phyloP scores from a whole-genome alignment of 2,888 invertebrate species.

The Xylota segnis region DNA sequence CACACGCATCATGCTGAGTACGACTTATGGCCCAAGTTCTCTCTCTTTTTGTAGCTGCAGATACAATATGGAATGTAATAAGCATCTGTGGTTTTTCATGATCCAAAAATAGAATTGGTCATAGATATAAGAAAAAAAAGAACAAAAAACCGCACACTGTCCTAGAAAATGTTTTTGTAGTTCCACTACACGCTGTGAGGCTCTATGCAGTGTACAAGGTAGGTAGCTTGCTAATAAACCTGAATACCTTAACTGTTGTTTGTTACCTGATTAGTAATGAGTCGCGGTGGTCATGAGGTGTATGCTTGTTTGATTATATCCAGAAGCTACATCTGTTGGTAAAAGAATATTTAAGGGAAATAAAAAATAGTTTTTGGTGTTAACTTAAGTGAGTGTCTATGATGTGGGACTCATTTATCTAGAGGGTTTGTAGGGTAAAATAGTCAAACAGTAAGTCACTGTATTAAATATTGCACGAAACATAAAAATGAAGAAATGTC shows the following conservation, averaged over 20 bases:
- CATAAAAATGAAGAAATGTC: too few species aligned
- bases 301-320: conserved; percentile 8
- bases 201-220: conserved; percentile 1
- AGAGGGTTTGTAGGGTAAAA: too few species aligned
- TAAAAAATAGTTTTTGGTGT: background rate
- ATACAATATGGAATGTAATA: conserved; percentile 28
- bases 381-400: background rate
- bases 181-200: conserved; percentile 12
- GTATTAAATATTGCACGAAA: too few species aligned
- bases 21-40: background rate
- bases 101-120: conserved; percentile 40
- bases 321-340: background rate
- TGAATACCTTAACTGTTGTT: conserved; percentile 37
- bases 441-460: too few species aligned
- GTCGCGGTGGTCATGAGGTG: background rate
- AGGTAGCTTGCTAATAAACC: conserved; percentile 21
- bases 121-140: background rate
- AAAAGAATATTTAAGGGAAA: background rate
- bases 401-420: too few species aligned
- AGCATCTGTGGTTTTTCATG: conserved; percentile 36
- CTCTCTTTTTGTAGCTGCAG: background rate
- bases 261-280: conserved; percentile 22
- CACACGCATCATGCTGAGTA: conserved; percentile 38
- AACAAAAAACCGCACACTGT: conserved; percentile 36
- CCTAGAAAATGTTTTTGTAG: conserved; percentile 28